Conservation (phyloP, 2,888 invertebrate species). For the Macrophya alboannulata region DNA sequence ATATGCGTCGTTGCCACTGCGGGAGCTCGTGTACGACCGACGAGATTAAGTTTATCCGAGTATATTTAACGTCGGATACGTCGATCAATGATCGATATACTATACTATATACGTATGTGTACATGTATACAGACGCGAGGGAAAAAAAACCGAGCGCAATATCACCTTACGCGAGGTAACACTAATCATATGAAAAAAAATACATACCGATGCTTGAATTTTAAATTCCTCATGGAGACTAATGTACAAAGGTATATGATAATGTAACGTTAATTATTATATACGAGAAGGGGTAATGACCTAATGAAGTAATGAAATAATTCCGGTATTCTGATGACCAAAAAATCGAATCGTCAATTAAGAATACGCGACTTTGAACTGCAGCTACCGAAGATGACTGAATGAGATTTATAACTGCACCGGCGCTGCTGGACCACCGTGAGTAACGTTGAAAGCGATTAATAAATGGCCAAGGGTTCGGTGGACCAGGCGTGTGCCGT, state of each 20-base stretch:
- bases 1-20: constrained; percentile 22
- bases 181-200: no score
- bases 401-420: constrained; percentile 33
- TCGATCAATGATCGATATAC: constrained; percentile 30
- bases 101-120: not conserved
- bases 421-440: not conserved
- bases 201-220: no score
- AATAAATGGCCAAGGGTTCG: constrained; percentile 29
- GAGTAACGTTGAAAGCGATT: constrained; percentile 29
- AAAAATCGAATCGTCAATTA: not conserved
- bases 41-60: not conserved
- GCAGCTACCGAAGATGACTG: constrained; percentile 10
- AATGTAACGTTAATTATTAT: no score
- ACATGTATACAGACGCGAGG: not conserved
- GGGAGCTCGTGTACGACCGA: constrained; percentile 18
- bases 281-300: no score
- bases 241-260: no score
- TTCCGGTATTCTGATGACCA: not conserved
- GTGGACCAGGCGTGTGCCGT: constrained; percentile 37
- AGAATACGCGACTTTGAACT: not conserved
- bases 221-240: not conserved
- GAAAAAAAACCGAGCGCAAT: not conserved
- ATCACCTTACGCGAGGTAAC: not conserved
- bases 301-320: no score
- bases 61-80: constrained; percentile 11